Conservation (phyloP, 2,888 invertebrate species). For the Branchipolynoe longqiensis region DNA sequence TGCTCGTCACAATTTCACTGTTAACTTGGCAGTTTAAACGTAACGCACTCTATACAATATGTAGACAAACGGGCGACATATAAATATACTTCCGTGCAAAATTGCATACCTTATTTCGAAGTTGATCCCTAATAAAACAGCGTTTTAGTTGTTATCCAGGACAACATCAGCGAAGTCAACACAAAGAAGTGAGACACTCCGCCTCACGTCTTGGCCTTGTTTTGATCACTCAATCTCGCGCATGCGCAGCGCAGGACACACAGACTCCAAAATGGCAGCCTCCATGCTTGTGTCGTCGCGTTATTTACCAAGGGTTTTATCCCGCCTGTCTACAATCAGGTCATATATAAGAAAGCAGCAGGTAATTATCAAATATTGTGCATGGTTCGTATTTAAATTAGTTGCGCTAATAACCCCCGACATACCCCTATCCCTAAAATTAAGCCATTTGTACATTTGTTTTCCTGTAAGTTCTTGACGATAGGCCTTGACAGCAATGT, state of each 20-base stretch:
- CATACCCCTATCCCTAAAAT: no score
- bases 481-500: no score
- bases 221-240: slow-evolving; percentile 35
- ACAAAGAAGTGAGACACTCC: slow-evolving; percentile 58
- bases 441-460: no score
- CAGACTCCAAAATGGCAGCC: slow-evolving; percentile 63
- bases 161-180: slow-evolving; percentile 13
- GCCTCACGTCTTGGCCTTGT: slow-evolving; percentile 21
- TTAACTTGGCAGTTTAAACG: background rate
- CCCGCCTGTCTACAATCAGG: slow-evolving; percentile 21
- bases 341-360: slow-evolving; percentile 32
- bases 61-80: background rate
- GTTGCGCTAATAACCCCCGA: no score
- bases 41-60: background rate
- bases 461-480: no score
- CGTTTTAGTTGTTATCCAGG: slow-evolving; percentile 15
- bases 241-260: slow-evolving; percentile 60
- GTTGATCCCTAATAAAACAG: background rate
- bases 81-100: background rate
- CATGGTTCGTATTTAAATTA: no score
- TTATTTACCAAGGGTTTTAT: slow-evolving; percentile 56
- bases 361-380: slow-evolving; percentile 33
- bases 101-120: background rate
- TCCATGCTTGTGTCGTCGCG: slow-evolving; percentile 60
- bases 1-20: slow-evolving; percentile 28